Base-by-base conservation (phyloP, 2,113 vertebrate species). In the Varanus komodoensis region DNA sequence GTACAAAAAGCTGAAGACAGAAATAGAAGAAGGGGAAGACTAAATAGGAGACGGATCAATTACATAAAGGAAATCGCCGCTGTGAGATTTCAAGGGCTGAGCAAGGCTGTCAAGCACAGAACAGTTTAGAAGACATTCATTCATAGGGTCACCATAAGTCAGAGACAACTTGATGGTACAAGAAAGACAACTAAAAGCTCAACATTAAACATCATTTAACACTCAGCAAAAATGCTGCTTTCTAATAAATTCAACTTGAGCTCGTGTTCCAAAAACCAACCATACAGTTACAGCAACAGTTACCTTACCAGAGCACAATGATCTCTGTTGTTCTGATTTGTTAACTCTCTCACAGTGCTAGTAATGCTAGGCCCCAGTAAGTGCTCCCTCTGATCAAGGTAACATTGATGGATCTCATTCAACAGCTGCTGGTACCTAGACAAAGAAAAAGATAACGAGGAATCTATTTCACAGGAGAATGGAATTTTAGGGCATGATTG, bases 331-430 rank as follows among this genome's bases (percentile, higher is more conserved):
- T 98, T 99, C 93, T 98, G 98, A 96, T 97, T 98, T 92, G 98
- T 99, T 94, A 99, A 97, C 92, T 99, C 99, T 38, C 98, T 98
- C 90, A 99, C 98, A 92, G 98, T 99, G 95, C 98, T 98, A 67
- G 98, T 96, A 7, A 99, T 99, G 92, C 99, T 99, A 25, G 99
- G 99, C 44, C 98, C 97, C 86, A 99, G 97, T 29, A 99, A 97
- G 91, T 98, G 97, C 82, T 99, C 98, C 94, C 99, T 97, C 96
- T 99, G 99, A 92, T 99, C 98, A 2, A 99, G 98, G 95, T 99
- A 99, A 96, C 99, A 99, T 19, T 98, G 98, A 95, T 99, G 99
- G 91, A 99, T 98, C 95, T 99, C 98, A 89, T 94, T 98, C 48
- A 99, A 96, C 71, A 99, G 97, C 84, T 99, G 98, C 71, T 98